These are phyloP conservation scores for Mamestra brassicae DNA, from an alignment of 2,888 invertebrate genomes.

Conservation along the genomic window DNA sequence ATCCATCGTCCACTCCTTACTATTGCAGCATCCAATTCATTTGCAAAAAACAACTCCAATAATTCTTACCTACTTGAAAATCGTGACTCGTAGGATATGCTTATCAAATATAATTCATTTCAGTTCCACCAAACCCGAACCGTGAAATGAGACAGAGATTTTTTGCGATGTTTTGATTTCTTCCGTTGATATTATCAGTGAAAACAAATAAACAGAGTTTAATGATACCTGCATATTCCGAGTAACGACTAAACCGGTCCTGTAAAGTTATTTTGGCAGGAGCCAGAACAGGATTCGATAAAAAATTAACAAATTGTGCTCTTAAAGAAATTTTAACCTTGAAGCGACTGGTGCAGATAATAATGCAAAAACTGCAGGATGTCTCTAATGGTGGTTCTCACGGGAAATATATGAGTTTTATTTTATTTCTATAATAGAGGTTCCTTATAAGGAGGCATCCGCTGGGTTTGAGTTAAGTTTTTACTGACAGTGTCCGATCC, in stretches of 20 bases:
- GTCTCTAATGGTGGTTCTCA: constrained; percentile 47
- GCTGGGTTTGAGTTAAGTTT: constrained; percentile 21
- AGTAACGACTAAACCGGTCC: constrained; percentile 43
- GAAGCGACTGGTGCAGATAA: constrained; percentile 13
- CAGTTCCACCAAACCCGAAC: constrained; percentile 6
- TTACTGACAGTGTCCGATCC: constrained; percentile 15
- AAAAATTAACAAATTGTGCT: constrained; percentile 40
- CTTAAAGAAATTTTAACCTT: constrained; percentile 20
- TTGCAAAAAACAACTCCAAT: too few relatives aligned
- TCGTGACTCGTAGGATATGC: constrained; percentile 9
- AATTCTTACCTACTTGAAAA: background rate
- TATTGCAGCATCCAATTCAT: too few relatives aligned
- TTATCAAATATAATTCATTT: constrained; percentile 2
- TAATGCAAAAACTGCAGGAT: constrained; percentile 39
- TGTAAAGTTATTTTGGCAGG: constrained; percentile 24
- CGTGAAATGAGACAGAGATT: constrained; percentile 9
- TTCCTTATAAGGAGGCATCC: constrained; percentile 18
- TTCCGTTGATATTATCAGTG: constrained; percentile 15
- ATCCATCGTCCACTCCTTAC: too few relatives aligned
- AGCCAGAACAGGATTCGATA: constrained; percentile 11
- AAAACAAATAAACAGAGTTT: constrained; percentile 31
- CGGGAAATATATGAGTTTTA: constrained; percentile 39
- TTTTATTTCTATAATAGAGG: constrained; percentile 33
- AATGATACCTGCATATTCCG: constrained; percentile 15
- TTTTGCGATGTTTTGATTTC: constrained; percentile 29